Evolutionary conservation across 2,888 invertebrate species (phyloP), one percentile per base, ranked within the genome.

Genomic region (Amiota minor): DNA sequence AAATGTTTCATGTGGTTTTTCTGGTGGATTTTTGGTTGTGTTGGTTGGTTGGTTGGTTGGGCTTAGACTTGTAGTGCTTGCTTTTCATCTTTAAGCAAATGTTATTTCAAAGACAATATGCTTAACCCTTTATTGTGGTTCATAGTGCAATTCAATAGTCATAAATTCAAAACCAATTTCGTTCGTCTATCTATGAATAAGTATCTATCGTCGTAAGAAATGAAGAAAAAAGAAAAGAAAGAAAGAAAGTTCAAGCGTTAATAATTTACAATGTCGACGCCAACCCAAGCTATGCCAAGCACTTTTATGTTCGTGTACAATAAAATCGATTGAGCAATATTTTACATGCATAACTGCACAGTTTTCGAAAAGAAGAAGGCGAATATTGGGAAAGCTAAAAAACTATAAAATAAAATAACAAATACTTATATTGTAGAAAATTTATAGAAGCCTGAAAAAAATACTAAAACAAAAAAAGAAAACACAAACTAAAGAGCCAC

Each of bases 221-320:
- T 16, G 49, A 65, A 10, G 18, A 16, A 49, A 55, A 20, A 70
- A 64, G 70, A 72, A 70, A 65, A 75, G 61, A 70, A 72, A 70
- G 67, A 16, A 9, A 64, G 35, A 70, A 62, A 70, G 69, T 64
- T 50, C 50, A 46, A 70, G 20, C 16, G 55, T 47, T 9, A 35
- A 35, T 50, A 61, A 50, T 70, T 62, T 69, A 68, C 67, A 50
- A 35, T 35, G 35, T 35, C 35, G 35, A 35, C 35, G 35, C 2
- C 35, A 35, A 35, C 4, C 35, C 6, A 35, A 35, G 47, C 20
- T 16, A 20, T 9, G 12, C 16, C 14, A 71, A 53, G 56, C 61
- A 80, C 82, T 75, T 76, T 83, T 73, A 64, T 56, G 76, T 76
- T 79, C 81, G 76, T 81, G 82, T 84, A 83, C 71, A 78, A 70